Percentiles rank a stretch among this genome's conserved stretches.
Evolutionary conservation across 2,113 vertebrate genomes (phyloP).

Genomic region (Anhinga anhinga): DNA sequence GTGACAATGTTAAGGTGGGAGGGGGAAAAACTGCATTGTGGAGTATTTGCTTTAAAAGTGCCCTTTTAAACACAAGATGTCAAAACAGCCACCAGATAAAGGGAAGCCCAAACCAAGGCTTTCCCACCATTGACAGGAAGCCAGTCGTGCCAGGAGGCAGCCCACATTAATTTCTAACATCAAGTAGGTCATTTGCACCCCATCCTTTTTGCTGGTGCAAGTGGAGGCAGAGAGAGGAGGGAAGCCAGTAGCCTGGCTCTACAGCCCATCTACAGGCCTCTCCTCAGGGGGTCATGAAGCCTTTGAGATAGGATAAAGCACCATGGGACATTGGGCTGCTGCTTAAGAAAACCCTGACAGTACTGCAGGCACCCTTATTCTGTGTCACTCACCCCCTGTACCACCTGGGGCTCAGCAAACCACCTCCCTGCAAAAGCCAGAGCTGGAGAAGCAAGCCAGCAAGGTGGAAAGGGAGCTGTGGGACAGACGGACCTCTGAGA

Average conservation of each 20-base stretch:
- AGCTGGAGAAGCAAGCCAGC: neutral
- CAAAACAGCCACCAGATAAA: neutral
- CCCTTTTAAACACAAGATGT: neutral
- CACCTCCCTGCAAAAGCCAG: neutral
- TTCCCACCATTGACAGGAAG: neutral
- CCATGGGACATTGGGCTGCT: neutral
- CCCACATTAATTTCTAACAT: neutral
- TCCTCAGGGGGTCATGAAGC: neutral
- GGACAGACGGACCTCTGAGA: rapidly evolving
- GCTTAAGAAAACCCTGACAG: neutral
- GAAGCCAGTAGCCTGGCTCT: neutral
- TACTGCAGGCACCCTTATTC: neutral
- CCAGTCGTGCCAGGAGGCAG: rapidly evolving
- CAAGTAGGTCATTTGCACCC: neutral
- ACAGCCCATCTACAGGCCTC: neutral
- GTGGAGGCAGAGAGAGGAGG: neutral
- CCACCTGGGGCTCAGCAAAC: neutral
- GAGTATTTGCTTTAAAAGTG: neutral
- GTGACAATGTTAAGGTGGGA: neutral
- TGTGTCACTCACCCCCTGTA: neutral
- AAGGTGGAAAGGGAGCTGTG: neutral
- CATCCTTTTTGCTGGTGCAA: neutral
- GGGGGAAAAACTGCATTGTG: neutral
- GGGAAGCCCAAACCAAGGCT: neutral
- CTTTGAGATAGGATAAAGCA: neutral